phyloP scores from a whole-genome alignment of 92 coral and sea anemone species.

The Bergia sp. region DNA sequence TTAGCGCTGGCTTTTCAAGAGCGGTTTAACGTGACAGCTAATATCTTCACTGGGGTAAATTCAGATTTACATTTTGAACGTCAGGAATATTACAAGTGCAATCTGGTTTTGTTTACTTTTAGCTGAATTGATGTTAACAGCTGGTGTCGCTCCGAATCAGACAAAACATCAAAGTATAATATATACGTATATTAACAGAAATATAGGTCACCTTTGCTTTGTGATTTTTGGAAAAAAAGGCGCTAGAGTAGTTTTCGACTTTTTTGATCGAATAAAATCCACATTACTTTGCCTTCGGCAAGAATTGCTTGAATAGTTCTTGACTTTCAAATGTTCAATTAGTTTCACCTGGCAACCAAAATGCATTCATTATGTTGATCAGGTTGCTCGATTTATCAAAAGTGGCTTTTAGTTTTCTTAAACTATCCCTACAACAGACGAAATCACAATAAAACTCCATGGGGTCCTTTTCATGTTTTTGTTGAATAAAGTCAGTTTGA shows the following conservation, averaged over 20 bases:
- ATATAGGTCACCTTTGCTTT: too few relatives aligned
- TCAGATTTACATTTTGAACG: constrained; percentile 25
- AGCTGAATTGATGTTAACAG: constrained; percentile 7
- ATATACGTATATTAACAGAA: neutral
- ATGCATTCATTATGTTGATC: neutral
- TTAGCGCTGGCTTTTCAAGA: constrained; percentile 6
- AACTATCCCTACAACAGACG: neutral
- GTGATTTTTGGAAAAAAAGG: neutral
- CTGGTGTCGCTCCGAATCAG: neutral
- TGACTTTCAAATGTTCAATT: too few relatives aligned
- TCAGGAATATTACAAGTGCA: constrained; percentile 34
- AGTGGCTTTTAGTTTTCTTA: neutral
- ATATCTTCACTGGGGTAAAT: neutral
- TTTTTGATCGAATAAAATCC: neutral
- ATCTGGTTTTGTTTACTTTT: constrained; percentile 30
- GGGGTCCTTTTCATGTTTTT: neutral
- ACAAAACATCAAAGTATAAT: neutral
- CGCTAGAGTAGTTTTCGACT: too few relatives aligned
- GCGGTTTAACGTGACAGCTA: neutral
- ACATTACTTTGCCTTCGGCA: neutral
- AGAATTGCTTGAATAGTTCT: neutral
- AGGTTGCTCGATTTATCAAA: neutral
- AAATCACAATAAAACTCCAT: too few relatives aligned
- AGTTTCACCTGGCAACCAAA: neutral
- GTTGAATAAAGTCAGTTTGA: neutral